A percentile compares a stretch with the other conserved stretches of the same genome.
Conservation (phyloP, 2,797 vertebrate species). For the Crypturellus tataupa region DNA sequence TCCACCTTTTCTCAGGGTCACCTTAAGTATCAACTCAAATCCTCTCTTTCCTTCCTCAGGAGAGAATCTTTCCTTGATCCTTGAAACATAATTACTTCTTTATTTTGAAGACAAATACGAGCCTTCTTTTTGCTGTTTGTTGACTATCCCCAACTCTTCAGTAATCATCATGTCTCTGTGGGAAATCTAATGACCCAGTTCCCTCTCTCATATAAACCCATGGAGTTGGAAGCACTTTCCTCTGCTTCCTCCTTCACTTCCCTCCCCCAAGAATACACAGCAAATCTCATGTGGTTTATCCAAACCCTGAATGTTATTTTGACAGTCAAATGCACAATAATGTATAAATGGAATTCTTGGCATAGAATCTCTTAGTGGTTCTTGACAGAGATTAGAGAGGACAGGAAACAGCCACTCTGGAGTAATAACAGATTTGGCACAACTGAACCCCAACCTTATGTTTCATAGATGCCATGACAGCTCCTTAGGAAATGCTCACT, state of each 20-base stretch:
- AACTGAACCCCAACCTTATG: neutral
- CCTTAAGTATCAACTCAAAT: neutral
- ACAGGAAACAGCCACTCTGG: neutral
- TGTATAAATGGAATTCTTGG: slow-evolving; percentile 17
- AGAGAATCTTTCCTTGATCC: neutral
- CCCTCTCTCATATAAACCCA: neutral
- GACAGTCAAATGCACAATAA: slow-evolving; percentile 2
- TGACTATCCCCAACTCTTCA: neutral
- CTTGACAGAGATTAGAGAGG: neutral
- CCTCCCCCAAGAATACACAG: neutral
- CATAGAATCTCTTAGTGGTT: neutral
- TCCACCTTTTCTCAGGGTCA: neutral
- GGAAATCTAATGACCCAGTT: neutral
- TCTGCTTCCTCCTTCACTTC: neutral
- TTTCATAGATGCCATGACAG: neutral
- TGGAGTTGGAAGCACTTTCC: neutral
- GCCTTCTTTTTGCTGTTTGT: neutral
- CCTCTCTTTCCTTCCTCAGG: neutral
- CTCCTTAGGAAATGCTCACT: neutral
- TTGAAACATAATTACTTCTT: neutral
- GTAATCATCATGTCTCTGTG: neutral
- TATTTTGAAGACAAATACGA: neutral
- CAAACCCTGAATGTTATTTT: neutral
- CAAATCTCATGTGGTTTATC: neutral
- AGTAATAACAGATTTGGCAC: neutral